Evolutionary conservation across 2,797 vertebrate species (phyloP).

Genomic region (Chrosomus eos): DNA sequence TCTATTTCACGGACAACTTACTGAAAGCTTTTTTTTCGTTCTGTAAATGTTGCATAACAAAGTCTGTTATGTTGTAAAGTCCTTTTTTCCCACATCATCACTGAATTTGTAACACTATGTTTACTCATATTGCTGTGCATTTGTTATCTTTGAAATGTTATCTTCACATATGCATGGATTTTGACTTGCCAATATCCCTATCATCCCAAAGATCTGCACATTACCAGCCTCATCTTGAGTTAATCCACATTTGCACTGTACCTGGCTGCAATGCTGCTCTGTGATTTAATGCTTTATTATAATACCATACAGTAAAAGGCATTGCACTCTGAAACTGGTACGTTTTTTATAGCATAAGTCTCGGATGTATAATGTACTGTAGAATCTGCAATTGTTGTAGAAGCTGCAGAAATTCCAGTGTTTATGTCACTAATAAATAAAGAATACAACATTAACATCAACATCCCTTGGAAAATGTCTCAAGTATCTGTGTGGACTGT

Average conservation of each 20-base stretch:
- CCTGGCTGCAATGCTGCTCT: neutral
- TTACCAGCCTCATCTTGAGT: neutral
- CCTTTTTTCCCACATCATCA: neutral
- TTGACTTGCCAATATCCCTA: neutral
- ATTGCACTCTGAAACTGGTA: neutral
- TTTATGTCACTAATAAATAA: conserved; percentile 21
- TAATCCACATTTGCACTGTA: conserved; percentile 1
- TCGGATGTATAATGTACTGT: neutral
- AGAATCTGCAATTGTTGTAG: conserved; percentile 20
- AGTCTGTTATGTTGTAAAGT: neutral
- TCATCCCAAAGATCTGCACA: neutral
- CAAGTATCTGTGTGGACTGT: neutral
- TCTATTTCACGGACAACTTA: neutral
- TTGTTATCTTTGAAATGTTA: conserved; percentile 3
- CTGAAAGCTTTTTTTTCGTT: neutral
- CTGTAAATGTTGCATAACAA: neutral
- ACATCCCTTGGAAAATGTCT: neutral
- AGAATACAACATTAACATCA: conserved; percentile 10
- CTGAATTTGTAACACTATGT: neutral
- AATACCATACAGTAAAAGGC: neutral
- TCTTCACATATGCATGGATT: neutral
- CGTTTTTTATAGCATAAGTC: neutral
- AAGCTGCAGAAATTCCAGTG: neutral
- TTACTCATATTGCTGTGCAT: neutral
- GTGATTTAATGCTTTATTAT: neutral